phyloP scores from a whole-genome alignment of 2,888 invertebrate genomes.

The Mycalesis mineus region DNA sequence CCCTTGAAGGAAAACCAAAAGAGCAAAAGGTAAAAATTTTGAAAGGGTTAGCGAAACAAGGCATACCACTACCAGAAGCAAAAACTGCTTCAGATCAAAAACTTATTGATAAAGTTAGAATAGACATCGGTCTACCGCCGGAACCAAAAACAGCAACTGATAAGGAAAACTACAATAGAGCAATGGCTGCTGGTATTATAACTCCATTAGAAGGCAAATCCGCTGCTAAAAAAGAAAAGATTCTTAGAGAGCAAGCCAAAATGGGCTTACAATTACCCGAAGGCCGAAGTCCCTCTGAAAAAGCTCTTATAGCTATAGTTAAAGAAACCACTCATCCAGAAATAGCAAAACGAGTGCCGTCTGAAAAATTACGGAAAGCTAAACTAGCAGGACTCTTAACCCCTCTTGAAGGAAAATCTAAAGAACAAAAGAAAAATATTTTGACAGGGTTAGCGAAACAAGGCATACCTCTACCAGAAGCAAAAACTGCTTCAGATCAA shows the following conservation, averaged over 20 bases:
- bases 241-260: conserved; percentile 27
- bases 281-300: conserved; percentile 33
- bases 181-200: conserved; percentile 34
- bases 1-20: conserved; percentile 35
- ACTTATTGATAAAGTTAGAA: conserved; percentile 24
- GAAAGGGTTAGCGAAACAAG: conserved; percentile 19
- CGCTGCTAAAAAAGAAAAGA: conserved; percentile 31
- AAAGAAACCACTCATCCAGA: conserved; percentile 4
- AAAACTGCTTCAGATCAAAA: conserved; percentile 27
- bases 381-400: too few relatives aligned
- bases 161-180: conserved; percentile 33
- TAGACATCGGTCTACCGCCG: conserved; percentile 25
- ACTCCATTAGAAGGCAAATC: conserved; percentile 38
- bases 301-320: conserved; percentile 30
- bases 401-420: conserved; percentile 24
- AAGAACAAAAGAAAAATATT: conserved; percentile 35
- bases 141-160: conserved; percentile 25
- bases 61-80: conserved; percentile 28
- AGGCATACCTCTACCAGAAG: conserved; percentile 37
- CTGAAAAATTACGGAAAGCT: too few relatives aligned
- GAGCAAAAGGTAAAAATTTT: conserved; percentile 37
- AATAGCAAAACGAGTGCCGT: background rate
- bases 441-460: conserved; percentile 29
- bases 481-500: conserved; percentile 28
- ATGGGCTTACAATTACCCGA: conserved; percentile 31